Conservation (phyloP, 2,113 vertebrate genomes). For the Passer domesticus region DNA sequence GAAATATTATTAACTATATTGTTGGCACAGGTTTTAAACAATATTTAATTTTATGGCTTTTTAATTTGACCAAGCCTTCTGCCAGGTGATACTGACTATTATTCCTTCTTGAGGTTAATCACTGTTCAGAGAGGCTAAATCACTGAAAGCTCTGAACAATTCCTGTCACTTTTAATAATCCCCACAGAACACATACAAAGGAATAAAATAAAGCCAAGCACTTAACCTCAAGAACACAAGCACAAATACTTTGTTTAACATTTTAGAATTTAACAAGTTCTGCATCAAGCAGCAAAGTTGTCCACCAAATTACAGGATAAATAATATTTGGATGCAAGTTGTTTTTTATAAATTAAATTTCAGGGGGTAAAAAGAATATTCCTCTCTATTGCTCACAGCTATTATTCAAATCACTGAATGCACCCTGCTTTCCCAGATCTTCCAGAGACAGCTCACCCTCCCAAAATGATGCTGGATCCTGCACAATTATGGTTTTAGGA, state of each 20-base stretch:
- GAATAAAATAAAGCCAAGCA: slow-evolving; percentile 35
- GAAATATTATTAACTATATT: slow-evolving; percentile 34
- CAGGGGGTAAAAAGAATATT: background rate
- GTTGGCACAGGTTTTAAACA: slow-evolving; percentile 9
- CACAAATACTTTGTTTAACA: background rate
- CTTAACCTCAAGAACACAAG: slow-evolving; percentile 19
- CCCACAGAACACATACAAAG: background rate
- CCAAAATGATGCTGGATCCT: background rate
- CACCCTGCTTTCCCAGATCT: background rate
- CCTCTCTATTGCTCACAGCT: background rate
- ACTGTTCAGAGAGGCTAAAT: background rate
- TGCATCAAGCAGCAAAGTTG: background rate
- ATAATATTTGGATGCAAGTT: background rate
- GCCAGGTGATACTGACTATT: slow-evolving; percentile 17
- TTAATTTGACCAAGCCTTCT: slow-evolving; percentile 42
- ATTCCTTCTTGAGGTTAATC: slow-evolving; percentile 20
- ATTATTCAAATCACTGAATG: background rate
- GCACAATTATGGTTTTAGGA: background rate
- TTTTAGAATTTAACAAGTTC: background rate
- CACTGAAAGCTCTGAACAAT: background rate
- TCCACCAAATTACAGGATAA: background rate
- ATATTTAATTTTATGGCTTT: slow-evolving; percentile 46
- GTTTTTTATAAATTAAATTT: background rate
- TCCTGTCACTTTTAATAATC: slow-evolving; percentile 18
- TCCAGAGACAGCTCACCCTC: background rate